Percentiles rank a stretch among this genome's conserved stretches.
Conservation (phyloP, 2,113 vertebrate genomes). For the Phyllostomus discolor region DNA sequence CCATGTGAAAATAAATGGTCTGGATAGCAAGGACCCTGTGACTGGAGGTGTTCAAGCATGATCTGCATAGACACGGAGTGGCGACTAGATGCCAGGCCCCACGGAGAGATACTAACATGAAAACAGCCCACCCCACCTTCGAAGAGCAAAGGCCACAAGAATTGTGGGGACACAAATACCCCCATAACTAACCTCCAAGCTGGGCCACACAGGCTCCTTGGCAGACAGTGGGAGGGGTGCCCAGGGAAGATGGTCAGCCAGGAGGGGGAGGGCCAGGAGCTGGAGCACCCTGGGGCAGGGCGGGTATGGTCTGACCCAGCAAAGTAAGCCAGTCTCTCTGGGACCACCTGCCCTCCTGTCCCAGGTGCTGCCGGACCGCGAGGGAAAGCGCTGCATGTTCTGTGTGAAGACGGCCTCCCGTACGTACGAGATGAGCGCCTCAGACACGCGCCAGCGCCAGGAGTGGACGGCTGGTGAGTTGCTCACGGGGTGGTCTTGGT, state of each 20-base stretch:
- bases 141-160: not conserved
- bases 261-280: not conserved
- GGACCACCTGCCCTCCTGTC: not conserved
- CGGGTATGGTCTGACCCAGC: not conserved
- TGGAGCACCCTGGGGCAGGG: not conserved
- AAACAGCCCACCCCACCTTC: not conserved
- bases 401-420: conserved; percentile 93
- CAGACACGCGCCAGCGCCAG: conserved; percentile 95
- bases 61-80: not conserved
- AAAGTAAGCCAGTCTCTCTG: not conserved
- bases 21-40: not conserved
- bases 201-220: not conserved
- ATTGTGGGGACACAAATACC: not conserved
- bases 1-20: not conserved
- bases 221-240: not conserved
- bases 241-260: not conserved
- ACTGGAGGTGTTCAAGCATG: not conserved
- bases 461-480: conserved; percentile 92
- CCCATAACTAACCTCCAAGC: not conserved
- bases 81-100: not conserved
- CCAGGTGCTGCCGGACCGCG: conserved; percentile 91
- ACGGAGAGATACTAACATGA: not conserved
- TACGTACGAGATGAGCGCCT: conserved; percentile 96
- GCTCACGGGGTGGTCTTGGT: not conserved
- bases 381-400: conserved; percentile 97